These are phyloP conservation scores for Lemur catta DNA, from an alignment of 2,797 vertebrate genomes.

Conservation along the genomic window DNA sequence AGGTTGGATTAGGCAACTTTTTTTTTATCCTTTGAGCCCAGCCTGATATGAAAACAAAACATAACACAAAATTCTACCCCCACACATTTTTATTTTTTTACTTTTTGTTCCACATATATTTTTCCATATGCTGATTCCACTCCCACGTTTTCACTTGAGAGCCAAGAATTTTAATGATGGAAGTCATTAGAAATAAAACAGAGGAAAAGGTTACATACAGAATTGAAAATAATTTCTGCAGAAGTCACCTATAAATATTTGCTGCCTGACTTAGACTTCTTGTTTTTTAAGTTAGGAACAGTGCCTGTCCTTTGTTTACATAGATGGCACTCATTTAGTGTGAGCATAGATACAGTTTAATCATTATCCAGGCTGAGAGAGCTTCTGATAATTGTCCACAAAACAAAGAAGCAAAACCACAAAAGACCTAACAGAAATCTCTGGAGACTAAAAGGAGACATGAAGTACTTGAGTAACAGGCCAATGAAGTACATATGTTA, in stretches of 20 bases:
- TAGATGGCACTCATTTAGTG: not conserved
- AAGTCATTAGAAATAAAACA: conserved; percentile 10
- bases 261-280: not conserved
- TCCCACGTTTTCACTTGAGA: not conserved
- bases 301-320: not conserved
- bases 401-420: not conserved
- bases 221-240: not conserved
- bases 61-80: not conserved
- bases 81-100: conserved; percentile 1
- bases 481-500: not conserved
- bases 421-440: not conserved
- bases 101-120: not conserved
- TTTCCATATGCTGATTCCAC: not conserved
- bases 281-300: not conserved
- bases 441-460: not conserved
- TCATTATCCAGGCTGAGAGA: not conserved
- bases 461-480: not conserved
- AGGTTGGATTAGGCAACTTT: not conserved
- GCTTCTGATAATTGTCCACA: not conserved
- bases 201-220: not conserved
- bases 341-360: not conserved
- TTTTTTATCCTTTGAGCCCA: not conserved
- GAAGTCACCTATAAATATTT: not conserved
- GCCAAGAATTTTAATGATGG: conserved; percentile 20
- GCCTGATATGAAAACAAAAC: conserved; percentile 18